phyloP scores from a whole-genome alignment of 2,797 vertebrate species.

The Sebastes diaconus region DNA sequence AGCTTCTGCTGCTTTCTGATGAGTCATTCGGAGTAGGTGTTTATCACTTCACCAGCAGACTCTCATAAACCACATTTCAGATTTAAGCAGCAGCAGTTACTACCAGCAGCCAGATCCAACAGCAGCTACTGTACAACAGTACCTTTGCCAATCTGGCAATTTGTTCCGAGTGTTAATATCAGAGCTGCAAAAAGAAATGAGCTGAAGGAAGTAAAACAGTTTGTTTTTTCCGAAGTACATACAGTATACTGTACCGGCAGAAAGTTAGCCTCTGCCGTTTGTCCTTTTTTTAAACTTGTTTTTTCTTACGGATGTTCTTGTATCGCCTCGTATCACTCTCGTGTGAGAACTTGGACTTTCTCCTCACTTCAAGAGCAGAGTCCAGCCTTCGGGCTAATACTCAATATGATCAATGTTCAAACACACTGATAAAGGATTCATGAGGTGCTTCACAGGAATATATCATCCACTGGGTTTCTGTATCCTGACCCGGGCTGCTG shows the following conservation, averaged over 20 bases:
- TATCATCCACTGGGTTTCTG: conserved; percentile 47
- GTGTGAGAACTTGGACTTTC: conserved; percentile 52
- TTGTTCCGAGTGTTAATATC: not conserved
- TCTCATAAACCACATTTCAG: conserved; percentile 31
- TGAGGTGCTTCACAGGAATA: conserved; percentile 65
- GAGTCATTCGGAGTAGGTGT: conserved; percentile 57
- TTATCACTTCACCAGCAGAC: conserved; percentile 32
- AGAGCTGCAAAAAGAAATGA: conserved; percentile 7
- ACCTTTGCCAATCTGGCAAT: conserved; percentile 14
- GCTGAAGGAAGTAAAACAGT: conserved; percentile 1
- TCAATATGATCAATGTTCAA: conserved; percentile 75
- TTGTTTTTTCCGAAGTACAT: not conserved
- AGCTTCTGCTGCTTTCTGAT: conserved; percentile 33
- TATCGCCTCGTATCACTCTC: conserved; percentile 5
- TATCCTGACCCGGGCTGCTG: conserved; percentile 54
- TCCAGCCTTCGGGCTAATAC: conserved; percentile 64
- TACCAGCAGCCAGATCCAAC: not conserved
- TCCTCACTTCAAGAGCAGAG: conserved; percentile 39
- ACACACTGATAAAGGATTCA: conserved; percentile 73
- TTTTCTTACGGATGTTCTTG: conserved; percentile 18
- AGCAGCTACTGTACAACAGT: conserved; percentile 15
- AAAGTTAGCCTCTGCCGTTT: conserved; percentile 25
- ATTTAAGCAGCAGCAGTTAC: conserved; percentile 22
- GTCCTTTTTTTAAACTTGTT: conserved; percentile 36
- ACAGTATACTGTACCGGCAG: not conserved